A percentile compares a stretch with the other conserved stretches of the same genome.
Conservation (phyloP, 2,888 invertebrate species). For the Eueremaeus valkanovi region DNA sequence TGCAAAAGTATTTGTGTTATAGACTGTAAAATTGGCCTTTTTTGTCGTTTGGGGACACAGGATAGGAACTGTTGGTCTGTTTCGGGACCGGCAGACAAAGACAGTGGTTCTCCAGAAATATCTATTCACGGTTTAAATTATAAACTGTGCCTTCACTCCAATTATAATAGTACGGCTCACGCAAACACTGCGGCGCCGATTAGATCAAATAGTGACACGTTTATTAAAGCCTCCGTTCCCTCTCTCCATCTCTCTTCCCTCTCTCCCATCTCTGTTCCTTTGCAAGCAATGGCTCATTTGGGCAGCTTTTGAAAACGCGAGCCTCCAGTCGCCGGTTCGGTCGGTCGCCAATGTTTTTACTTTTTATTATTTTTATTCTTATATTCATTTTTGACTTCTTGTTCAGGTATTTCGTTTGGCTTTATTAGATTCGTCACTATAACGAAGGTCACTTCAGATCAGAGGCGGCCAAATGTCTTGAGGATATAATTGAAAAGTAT, state of each 20-base stretch:
- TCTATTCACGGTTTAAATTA: constrained; percentile 12
- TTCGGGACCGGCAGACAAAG: not conserved
- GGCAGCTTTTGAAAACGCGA: not conserved
- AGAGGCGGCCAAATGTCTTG: too few relatives aligned
- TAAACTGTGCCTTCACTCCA: not conserved
- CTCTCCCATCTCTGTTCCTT: not conserved
- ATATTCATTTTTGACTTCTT: not conserved
- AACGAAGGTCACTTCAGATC: too few relatives aligned
- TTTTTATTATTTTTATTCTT: not conserved
- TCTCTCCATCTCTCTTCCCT: too few relatives aligned
- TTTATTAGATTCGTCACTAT: too few relatives aligned
- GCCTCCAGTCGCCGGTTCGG: not conserved
- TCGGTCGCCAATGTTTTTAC: not conserved
- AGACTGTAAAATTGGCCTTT: constrained; percentile 2
- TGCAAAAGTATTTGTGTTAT: not conserved
- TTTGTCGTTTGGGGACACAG: not conserved
- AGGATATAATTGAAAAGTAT: too few relatives aligned
- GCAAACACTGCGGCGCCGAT: constrained; percentile 10
- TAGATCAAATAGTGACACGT: constrained; percentile 8
- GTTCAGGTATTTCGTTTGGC: too few relatives aligned
- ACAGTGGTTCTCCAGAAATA: not conserved
- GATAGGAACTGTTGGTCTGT: not conserved
- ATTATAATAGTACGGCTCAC: constrained; percentile 11
- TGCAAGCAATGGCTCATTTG: not conserved
- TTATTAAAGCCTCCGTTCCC: constrained; percentile 3